Conservation (phyloP, 2,113 vertebrate genomes). For the Pachyramphus minor region DNA sequence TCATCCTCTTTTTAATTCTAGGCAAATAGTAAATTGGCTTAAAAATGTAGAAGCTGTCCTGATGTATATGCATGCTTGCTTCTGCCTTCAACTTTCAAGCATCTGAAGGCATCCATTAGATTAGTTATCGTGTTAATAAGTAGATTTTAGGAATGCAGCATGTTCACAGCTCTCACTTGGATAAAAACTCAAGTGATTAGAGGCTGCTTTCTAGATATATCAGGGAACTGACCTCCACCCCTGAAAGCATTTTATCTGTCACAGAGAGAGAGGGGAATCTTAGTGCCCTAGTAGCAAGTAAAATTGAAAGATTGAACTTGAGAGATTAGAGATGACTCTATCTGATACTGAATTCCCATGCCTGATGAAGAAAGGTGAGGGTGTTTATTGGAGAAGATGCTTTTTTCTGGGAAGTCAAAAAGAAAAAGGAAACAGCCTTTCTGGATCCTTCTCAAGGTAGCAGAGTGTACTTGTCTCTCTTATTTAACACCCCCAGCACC, state of each 20-base stretch:
- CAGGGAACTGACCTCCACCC: slow-evolving; percentile 13
- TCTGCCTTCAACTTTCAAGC: slow-evolving; percentile 12
- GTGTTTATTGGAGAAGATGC: neutral
- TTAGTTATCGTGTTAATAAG: slow-evolving; percentile 21
- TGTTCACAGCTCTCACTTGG: neutral
- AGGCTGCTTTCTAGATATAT: neutral
- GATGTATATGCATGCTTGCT: neutral
- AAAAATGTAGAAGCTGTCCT: neutral
- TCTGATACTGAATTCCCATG: neutral
- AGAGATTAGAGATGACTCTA: slow-evolving; percentile 17
- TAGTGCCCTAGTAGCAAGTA: neutral
- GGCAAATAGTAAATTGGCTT: slow-evolving; percentile 43
- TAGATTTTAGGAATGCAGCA: neutral
- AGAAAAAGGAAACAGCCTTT: neutral
- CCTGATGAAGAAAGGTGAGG: neutral
- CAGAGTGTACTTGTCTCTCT: neutral
- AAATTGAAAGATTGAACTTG: slow-evolving; percentile 4
- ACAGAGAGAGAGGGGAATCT: neutral
- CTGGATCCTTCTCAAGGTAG: neutral
- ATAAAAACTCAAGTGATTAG: neutral
- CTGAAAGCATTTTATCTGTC: slow-evolving; percentile 32
- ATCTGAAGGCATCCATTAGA: slow-evolving; percentile 51
- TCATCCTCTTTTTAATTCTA: slow-evolving; percentile 30
- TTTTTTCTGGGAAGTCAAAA: neutral
- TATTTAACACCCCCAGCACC: neutral